A percentile compares a stretch with the other conserved stretches of the same genome.
phyloP scores from a whole-genome alignment of 1,140 invertebrate species.

The Heliothis virescens region DNA sequence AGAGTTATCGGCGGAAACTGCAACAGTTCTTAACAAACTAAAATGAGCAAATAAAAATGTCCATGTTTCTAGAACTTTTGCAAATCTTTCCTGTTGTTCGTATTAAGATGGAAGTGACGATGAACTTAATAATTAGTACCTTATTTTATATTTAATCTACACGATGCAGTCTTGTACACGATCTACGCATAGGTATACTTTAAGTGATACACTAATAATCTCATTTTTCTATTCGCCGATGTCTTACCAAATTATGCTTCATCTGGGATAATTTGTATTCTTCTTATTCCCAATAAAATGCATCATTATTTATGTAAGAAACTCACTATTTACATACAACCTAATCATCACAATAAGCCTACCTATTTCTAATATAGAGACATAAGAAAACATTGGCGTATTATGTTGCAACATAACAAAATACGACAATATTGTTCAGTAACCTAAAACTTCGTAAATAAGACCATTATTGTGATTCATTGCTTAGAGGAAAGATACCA shows the following conservation, averaged over 20 bases:
- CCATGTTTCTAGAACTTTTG: slow-evolving; percentile 1
- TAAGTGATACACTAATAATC: slow-evolving; percentile 21
- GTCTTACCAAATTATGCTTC: slow-evolving; percentile 5
- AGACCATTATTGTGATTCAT: slow-evolving; percentile 23
- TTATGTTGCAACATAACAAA: slow-evolving; percentile 57
- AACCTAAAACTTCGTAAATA: slow-evolving; percentile 32
- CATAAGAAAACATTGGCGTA: slow-evolving; percentile 58
- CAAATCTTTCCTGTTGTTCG: not conserved
- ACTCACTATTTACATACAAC: slow-evolving; percentile 20
- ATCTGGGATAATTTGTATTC: not conserved
- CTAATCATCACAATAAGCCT: slow-evolving; percentile 29
- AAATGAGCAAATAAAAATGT: slow-evolving; percentile 39
- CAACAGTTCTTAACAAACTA: slow-evolving; percentile 37
- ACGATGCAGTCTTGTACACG: slow-evolving; percentile 42
- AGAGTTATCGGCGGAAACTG: slow-evolving; percentile 39
- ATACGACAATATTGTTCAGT: slow-evolving; percentile 60
- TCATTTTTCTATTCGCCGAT: slow-evolving; percentile 1
- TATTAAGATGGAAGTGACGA: slow-evolving; percentile 8
- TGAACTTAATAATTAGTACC: not conserved
- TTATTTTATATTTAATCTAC: slow-evolving; percentile 38
- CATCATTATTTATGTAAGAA: not conserved
- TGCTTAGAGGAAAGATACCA: slow-evolving; percentile 22
- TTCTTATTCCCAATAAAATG: not conserved
- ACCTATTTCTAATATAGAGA: slow-evolving; percentile 22
- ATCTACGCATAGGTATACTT: not conserved